Percentiles rank a stretch among this genome's conserved stretches.
Conservation (phyloP, 2,888 invertebrate species). For the Xanthia togata region DNA sequence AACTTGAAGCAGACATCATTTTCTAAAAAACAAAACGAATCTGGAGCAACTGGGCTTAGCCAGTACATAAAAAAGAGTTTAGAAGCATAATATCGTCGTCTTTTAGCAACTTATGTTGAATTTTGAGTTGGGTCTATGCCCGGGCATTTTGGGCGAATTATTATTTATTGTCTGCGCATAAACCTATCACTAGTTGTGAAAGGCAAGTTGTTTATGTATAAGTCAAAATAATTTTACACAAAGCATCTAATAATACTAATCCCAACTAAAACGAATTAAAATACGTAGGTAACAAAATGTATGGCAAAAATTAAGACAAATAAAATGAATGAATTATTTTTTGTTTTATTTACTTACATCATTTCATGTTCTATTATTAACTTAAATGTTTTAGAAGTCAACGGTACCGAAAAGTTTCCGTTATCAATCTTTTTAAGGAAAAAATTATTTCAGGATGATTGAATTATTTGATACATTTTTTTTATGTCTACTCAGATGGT, state of each 20-base stretch:
- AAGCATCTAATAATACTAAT: background rate
- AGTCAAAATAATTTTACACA: background rate
- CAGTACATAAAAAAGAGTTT: constrained; percentile 2
- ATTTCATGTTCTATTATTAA: background rate
- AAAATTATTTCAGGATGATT: background rate
- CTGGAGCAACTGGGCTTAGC: constrained; percentile 4
- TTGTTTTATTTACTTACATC: background rate
- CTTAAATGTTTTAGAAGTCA: background rate
- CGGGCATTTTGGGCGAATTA: background rate
- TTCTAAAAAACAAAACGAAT: constrained; percentile 26
- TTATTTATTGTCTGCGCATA: background rate
- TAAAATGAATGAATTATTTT: no score
- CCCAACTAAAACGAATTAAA: background rate
- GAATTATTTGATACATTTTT: background rate
- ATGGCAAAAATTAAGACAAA: background rate
- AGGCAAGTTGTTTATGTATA: background rate
- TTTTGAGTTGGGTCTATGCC: background rate
- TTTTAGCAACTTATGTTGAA: no score
- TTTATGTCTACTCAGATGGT: background rate
- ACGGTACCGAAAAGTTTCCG: background rate
- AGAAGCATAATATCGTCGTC: no score
- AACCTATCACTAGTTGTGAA: background rate
- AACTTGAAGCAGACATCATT: constrained; percentile 17
- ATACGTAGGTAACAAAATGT: background rate
- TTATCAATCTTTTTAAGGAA: background rate